Conservation (phyloP, 2,113 vertebrate genomes). For the Girardinichthys multiradiatus region DNA sequence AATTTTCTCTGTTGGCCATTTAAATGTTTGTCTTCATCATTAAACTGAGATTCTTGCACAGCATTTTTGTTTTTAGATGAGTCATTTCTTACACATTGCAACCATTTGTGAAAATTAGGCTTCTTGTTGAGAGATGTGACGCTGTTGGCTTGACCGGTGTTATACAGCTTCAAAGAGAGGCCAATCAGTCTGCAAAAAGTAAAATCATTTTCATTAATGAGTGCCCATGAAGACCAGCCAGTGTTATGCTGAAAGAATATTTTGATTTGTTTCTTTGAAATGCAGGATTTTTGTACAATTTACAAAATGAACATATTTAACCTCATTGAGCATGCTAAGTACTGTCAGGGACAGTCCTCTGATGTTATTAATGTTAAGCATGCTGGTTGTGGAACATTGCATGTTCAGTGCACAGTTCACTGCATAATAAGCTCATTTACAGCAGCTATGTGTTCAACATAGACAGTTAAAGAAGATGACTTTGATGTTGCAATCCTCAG, state of each 20-base stretch:
- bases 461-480: neutral
- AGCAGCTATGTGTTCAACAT: neutral
- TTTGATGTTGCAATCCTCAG: neutral
- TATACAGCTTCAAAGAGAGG: slow-evolving; percentile 24
- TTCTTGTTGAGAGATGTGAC: slow-evolving; percentile 7
- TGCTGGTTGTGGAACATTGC: slow-evolving; percentile 24
- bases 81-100: neutral
- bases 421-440: slow-evolving; percentile 1
- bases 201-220: slow-evolving; percentile 50
- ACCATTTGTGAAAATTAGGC: neutral
- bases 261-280: slow-evolving; percentile 47
- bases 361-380: slow-evolving; percentile 13
- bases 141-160: slow-evolving; percentile 11
- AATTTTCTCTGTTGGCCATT: neutral
- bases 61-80: neutral
- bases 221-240: slow-evolving; percentile 26
- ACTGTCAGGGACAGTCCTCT: slow-evolving; percentile 24
- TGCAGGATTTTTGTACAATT: neutral
- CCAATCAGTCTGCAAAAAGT: slow-evolving; percentile 24
- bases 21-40: too few relatives aligned
- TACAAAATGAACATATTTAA: slow-evolving; percentile 35
- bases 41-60: neutral
- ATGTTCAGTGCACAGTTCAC: slow-evolving; percentile 23
- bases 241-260: neutral
- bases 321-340: slow-evolving; percentile 10